Evolutionary conservation across 2,888 invertebrate species (phyloP).

Genomic region (Drosophila paramelanica): DNA sequence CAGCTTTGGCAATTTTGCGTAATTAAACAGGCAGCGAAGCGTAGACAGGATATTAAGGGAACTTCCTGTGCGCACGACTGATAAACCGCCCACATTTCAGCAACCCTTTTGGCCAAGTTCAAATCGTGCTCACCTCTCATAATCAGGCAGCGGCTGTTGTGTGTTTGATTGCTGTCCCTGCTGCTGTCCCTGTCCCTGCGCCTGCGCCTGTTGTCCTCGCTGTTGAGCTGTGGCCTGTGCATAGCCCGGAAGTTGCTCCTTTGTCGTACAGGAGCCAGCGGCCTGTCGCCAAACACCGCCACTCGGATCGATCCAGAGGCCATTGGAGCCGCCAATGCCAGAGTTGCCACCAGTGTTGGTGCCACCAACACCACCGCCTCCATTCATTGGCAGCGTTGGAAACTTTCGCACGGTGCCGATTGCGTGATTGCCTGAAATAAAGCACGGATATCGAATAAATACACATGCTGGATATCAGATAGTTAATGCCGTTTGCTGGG

Average conservation of each 20-base stretch:
- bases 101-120: conserved; percentile 39
- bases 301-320: conserved; percentile 85
- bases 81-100: conserved; percentile 51
- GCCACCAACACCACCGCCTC: conserved; percentile 64
- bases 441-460: conserved; percentile 66
- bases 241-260: conserved; percentile 85
- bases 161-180: conserved; percentile 60
- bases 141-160: conserved; percentile 84
- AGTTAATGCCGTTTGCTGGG: conserved; percentile 2
- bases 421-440: conserved; percentile 85
- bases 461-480: conserved; percentile 34
- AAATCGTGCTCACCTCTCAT: conserved; percentile 84
- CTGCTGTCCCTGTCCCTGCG: conserved; percentile 37
- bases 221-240: conserved; percentile 83
- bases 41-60: conserved; percentile 78
- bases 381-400: conserved; percentile 85
- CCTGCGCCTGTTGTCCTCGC: conserved; percentile 57
- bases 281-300: conserved; percentile 85
- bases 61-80: conserved; percentile 63
- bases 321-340: conserved; percentile 57
- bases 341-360: conserved; percentile 35
- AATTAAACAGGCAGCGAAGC: conserved; percentile 77
- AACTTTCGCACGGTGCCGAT: conserved; percentile 85
- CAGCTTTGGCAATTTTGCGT: conserved; percentile 67
- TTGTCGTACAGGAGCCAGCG: conserved; percentile 80